A percentile compares a stretch with the other conserved stretches of the same genome.
Conservation (phyloP, 2,888 invertebrate species). For the Hermaeophaga mercurialis region DNA sequence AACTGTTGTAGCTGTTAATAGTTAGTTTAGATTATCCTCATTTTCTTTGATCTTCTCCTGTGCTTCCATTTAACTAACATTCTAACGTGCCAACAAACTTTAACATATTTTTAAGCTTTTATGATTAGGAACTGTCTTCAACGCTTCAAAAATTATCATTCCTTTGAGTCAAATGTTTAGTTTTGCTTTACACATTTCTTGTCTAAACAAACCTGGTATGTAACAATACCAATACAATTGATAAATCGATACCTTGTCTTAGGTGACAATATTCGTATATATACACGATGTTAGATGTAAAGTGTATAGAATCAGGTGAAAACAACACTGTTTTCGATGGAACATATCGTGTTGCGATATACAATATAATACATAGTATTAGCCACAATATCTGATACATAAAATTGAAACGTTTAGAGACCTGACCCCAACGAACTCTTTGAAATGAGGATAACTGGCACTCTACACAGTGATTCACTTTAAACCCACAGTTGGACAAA, state of each 20-base stretch:
- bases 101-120: too few species aligned
- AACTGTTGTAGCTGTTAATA: too few species aligned
- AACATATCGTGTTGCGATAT: slow-evolving; percentile 32
- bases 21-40: too few species aligned
- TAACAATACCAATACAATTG: slow-evolving; percentile 11
- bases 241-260: slow-evolving; percentile 31
- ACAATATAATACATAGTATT: slow-evolving; percentile 35
- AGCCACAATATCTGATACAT: slow-evolving; percentile 37
- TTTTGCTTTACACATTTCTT: too few species aligned
- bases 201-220: too few species aligned
- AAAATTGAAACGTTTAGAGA: slow-evolving; percentile 39
- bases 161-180: too few species aligned
- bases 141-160: too few species aligned
- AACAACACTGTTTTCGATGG: slow-evolving; percentile 33
- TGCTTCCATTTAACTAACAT: too few species aligned
- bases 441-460: slow-evolving; percentile 31
- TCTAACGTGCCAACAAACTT: too few species aligned
- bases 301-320: slow-evolving; percentile 36
- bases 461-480: slow-evolving; percentile 6
- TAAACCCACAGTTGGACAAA: neutral
- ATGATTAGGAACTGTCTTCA: too few species aligned
- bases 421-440: slow-evolving; percentile 32
- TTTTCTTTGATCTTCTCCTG: too few species aligned
- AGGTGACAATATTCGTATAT: slow-evolving; percentile 27
- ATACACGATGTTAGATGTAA: slow-evolving; percentile 38